phyloP scores from a whole-genome alignment of 2,888 invertebrate genomes.

The Drosophila mayaguana region DNA sequence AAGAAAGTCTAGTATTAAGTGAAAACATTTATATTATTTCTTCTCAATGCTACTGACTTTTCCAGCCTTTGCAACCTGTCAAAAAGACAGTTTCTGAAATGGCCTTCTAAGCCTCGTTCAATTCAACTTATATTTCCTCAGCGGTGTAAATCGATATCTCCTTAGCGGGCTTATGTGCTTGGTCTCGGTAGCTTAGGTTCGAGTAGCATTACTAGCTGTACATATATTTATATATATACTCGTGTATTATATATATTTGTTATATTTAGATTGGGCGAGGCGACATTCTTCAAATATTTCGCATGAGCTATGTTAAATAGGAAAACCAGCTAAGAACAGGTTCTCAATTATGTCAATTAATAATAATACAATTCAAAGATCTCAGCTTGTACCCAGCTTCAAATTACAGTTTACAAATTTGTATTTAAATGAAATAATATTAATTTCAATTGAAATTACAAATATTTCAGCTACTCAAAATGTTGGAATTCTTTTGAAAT shows the following conservation, averaged over 20 bases:
- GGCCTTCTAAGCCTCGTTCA: neutral
- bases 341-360: constrained; percentile 1
- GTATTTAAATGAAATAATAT: neutral
- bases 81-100: neutral
- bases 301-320: neutral
- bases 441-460: neutral
- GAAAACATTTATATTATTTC: neutral
- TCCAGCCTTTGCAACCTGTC: neutral
- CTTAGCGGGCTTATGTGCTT: no score
- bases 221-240: neutral
- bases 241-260: neutral
- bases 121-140: neutral
- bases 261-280: constrained; percentile 1
- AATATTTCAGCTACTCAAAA: no score
- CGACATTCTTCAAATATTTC: constrained; percentile 7
- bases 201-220: neutral
- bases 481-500: neutral
- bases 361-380: neutral
- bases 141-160: neutral
- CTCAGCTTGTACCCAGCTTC: neutral
- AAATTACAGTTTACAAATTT: neutral
- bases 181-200: neutral
- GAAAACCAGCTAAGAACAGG: neutral
- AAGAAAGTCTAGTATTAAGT: no score
- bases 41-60: neutral